Base-by-base conservation (phyloP, 2,888 invertebrate genomes). In the Entomobrya multifasciata region DNA sequence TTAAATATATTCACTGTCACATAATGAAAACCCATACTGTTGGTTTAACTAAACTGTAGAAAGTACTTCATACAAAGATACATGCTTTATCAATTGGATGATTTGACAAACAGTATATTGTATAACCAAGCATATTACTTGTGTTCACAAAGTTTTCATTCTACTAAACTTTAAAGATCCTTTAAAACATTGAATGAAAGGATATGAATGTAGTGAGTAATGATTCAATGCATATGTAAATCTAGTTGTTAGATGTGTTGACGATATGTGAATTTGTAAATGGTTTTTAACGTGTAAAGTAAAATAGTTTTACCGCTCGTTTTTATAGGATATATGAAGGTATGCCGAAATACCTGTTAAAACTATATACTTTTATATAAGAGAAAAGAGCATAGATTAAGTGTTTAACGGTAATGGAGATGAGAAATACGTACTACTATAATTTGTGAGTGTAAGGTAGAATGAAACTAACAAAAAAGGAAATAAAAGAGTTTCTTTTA, bases 271-370 rank as follows among this genome's bases (percentile, higher is more conserved):
- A 47, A 25, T 60, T 60, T 60, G 22, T 20, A n/a, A 60, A 70
- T 44, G 36, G 8, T 70, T 70, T 44, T 44, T 70, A 22, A 41
- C 22, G 70, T 70, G 70, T 70, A 70, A 70, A 70, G 47, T 44
- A 47, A 20, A 6, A 47, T 70, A 22, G 67, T 67, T 60, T 52
- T 52, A n/a, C 13, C n/a, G n/a, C n/a, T n/a, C n/a, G 4, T 3
- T 22, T 17, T 22, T 17, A 57, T 17, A 17, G 8, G 36, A 3
- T 36, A 11, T 36, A 5, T 11, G 22, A 10, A 22, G 22, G 25
- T 25, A 44, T 17, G 17, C 10, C 44, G 36, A 5, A 6, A 13
- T 30, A n/a, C n/a, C n/a, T n/a, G n/a, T n/a, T n/a, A n/a, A n/a
- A n/a, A n/a, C n/a, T n/a, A n/a, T 36, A 36, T 36, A 8, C 36